These are phyloP conservation scores for Siderastrea siderea DNA, from an alignment of 92 coral and sea anemone genomes.

Conservation along the genomic window DNA sequence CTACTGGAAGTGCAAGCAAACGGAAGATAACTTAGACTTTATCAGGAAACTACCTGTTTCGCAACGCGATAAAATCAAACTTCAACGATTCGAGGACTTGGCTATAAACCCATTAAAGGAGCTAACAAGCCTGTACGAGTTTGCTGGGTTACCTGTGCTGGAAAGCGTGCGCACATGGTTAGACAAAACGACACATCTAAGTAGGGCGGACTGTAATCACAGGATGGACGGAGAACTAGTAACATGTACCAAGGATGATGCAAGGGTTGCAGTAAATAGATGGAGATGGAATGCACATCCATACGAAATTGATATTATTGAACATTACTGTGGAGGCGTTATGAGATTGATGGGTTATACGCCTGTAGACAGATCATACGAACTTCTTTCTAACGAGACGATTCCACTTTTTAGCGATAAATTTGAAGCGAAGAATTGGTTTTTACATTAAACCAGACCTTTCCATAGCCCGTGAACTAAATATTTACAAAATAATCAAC, in stretches of 20 bases:
- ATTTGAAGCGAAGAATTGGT: conserved; percentile 18
- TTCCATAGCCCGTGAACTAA: too few relatives aligned
- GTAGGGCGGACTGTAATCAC: not conserved
- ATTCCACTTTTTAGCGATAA: conserved; percentile 1
- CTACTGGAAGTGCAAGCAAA: conserved; percentile 37
- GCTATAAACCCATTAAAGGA: not conserved
- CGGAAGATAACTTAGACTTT: conserved; percentile 38
- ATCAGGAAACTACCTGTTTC: conserved; percentile 13
- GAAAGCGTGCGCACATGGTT: conserved; percentile 41
- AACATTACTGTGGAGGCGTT: conserved; percentile 28
- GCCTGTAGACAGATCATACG: conserved; percentile 1
- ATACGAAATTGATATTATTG: conserved; percentile 29
- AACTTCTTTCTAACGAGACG: conserved; percentile 1
- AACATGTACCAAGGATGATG: conserved; percentile 35
- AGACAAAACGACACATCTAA: conserved; percentile 33
- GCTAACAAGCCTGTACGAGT: conserved; percentile 31
- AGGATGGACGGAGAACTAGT: not conserved
- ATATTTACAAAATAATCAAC: too few relatives aligned
- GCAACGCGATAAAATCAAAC: not conserved
- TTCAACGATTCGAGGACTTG: too few relatives aligned
- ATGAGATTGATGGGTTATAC: conserved; percentile 38
- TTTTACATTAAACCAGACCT: not conserved
- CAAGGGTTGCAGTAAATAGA: conserved; percentile 37
- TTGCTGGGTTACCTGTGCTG: conserved; percentile 34
- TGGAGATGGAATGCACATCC: conserved; percentile 42